A percentile compares a stretch with the other conserved stretches of the same genome.
Evolutionary conservation across 2,113 vertebrate species (phyloP).

Genomic region (Cyphomyrus discorhynchus): DNA sequence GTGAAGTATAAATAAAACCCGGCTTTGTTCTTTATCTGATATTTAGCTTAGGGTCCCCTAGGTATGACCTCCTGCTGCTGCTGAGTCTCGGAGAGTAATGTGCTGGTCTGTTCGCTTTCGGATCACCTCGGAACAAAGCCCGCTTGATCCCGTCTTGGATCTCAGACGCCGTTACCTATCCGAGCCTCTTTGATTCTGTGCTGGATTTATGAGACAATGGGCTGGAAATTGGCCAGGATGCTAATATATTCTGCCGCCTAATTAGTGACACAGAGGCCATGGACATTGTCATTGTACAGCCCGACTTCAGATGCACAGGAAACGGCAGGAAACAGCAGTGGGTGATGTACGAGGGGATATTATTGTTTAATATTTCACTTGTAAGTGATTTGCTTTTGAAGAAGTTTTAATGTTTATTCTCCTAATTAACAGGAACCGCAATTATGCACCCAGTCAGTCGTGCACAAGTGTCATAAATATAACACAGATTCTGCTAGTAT

Average conservation of each 20-base stretch:
- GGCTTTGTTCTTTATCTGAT: neutral
- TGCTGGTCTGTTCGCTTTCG: neutral
- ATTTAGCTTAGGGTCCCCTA: neutral
- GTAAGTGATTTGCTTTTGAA: neutral
- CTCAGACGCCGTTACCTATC: slow-evolving; percentile 27
- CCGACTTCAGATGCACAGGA: neutral
- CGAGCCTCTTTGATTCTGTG: neutral
- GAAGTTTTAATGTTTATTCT: neutral
- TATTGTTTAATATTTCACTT: neutral
- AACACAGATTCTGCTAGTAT: neutral
- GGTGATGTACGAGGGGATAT: neutral
- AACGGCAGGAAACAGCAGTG: neutral
- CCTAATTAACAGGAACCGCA: neutral
- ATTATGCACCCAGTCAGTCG: neutral
- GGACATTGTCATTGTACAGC: neutral
- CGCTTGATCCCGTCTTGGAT: neutral
- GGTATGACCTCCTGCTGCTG: neutral
- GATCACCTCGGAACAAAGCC: neutral
- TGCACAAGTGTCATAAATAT: neutral
- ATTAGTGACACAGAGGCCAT: neutral
- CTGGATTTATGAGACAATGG: neutral
- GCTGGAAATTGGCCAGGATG: neutral
- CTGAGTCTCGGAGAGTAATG: neutral
- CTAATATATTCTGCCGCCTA: neutral
- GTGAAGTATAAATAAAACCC: neutral